These are phyloP conservation scores for Fratercula arctica DNA, from an alignment of 2,797 vertebrate species.

Conservation along the genomic window DNA sequence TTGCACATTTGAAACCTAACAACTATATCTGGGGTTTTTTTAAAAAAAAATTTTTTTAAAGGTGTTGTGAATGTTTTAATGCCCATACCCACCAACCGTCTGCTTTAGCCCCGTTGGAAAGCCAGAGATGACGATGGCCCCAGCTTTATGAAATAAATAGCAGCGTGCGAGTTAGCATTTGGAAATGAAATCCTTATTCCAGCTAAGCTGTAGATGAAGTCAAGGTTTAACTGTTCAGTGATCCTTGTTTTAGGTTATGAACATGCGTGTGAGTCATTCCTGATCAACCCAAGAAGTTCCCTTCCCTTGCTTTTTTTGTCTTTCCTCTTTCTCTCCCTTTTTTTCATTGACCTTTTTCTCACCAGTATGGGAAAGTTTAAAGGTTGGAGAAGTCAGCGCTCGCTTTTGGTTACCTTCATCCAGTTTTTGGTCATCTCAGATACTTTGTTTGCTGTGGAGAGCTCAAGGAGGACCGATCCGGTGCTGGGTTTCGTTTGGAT, in stretches of 20 bases:
- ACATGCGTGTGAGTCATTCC: neutral
- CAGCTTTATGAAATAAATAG: neutral
- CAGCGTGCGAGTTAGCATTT: neutral
- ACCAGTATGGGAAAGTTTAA: neutral
- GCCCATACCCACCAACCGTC: neutral
- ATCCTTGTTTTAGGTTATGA: neutral
- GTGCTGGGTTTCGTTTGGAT: neutral
- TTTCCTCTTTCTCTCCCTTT: neutral
- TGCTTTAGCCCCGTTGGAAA: neutral
- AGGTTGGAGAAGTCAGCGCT: neutral
- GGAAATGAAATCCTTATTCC: slow-evolving; percentile 7
- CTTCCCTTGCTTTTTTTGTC: neutral
- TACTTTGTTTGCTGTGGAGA: neutral
- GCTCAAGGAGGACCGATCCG: neutral
- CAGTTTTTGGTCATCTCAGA: neutral
- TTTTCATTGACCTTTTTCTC: neutral
- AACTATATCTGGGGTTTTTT: neutral
- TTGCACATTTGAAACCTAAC: slow-evolving; percentile 63
- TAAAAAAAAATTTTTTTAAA: neutral
- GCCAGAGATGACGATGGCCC: neutral
- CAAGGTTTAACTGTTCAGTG: neutral
- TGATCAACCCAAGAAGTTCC: neutral
- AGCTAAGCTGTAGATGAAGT: neutral
- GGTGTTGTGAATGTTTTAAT: slow-evolving; percentile 3
- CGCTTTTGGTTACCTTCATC: neutral